Base-by-base conservation (phyloP, 2,888 invertebrate species). In the Ptychoptera contaminata region DNA sequence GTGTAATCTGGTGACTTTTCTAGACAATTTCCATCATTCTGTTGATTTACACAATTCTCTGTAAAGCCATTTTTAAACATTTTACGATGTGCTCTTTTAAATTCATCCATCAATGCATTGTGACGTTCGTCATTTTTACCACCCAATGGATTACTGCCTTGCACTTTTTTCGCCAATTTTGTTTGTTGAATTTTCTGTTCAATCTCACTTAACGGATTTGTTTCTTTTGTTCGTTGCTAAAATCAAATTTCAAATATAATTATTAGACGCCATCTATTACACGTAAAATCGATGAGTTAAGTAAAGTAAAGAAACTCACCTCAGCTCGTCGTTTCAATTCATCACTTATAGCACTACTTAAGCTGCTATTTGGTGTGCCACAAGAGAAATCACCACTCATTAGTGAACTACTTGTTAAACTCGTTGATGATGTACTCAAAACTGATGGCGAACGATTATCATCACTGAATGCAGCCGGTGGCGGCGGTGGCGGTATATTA, bases 81-180 rank as follows among this genome's bases (percentile, higher is more conserved):
- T 69, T 82, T 84, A 55, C 78, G 74, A 65, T 90, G 88, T 6
- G 86, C 87, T 57, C 80, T 79, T 61, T 84, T 86, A 61, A 90
- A 90, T 66, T 90, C 90, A 62, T 88, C 82, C 82, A 90, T 90
- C 49, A 90, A 65, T 53, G 80, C 80, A 52, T 76, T 74, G 56
- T 84, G 84, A 52, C 79, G 77, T 54, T 75, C 74, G 49, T 79
- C 78, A 43, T 72, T 70, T 50, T 74, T 74, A 16, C 63, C 70
- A 50, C 55, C 65, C 29, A 48, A 16, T 35, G 48, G 44, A 43
- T 48, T 49, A 9, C 49, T 45, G 37, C 16, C 16, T 14, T 1
- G 15, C 37, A 40, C 4, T 44, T 37, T 32, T 42, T 9, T 15
- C 12, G 9, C 34, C 16, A 43, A 14, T 47, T 41, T 32, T 42